Evolutionary conservation across 2,113 vertebrate genomes (phyloP).

Genomic region (Lontra canadensis): DNA sequence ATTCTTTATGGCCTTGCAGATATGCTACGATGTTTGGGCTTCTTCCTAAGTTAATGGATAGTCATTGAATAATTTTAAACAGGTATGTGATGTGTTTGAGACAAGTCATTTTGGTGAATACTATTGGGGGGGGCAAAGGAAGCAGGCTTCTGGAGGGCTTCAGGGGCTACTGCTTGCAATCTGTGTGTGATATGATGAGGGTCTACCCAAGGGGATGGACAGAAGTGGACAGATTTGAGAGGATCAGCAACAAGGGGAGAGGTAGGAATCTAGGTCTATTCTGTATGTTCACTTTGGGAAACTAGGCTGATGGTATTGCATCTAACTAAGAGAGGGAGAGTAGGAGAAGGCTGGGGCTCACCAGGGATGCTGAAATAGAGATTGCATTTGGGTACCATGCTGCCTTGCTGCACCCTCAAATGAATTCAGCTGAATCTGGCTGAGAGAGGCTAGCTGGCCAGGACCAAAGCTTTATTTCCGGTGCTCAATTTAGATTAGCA

Average conservation of each 20-base stretch:
- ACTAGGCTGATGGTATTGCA: neutral
- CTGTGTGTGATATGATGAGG: neutral
- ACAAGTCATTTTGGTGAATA: neutral
- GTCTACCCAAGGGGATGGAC: neutral
- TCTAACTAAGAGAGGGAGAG: neutral
- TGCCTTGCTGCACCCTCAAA: neutral
- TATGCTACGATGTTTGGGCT: neutral
- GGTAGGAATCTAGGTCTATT: neutral
- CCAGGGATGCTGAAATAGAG: neutral
- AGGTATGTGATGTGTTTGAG: neutral
- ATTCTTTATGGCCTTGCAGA: neutral
- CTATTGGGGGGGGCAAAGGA: neutral
- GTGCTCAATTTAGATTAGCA: conserved; percentile 54
- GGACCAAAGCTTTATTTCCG: conserved; percentile 57
- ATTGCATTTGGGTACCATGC: neutral
- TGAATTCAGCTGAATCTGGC: neutral
- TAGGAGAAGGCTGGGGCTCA: neutral
- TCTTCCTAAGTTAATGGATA: neutral
- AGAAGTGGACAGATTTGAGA: neutral
- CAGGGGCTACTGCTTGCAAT: neutral
- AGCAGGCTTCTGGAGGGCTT: neutral
- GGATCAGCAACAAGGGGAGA: neutral
- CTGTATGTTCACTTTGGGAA: neutral
- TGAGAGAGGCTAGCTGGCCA: neutral
- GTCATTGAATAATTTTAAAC: neutral